A percentile compares a stretch with the other conserved stretches of the same genome.
Conservation (phyloP, 2,888 invertebrate genomes). For the Limnephilus lunatus region DNA sequence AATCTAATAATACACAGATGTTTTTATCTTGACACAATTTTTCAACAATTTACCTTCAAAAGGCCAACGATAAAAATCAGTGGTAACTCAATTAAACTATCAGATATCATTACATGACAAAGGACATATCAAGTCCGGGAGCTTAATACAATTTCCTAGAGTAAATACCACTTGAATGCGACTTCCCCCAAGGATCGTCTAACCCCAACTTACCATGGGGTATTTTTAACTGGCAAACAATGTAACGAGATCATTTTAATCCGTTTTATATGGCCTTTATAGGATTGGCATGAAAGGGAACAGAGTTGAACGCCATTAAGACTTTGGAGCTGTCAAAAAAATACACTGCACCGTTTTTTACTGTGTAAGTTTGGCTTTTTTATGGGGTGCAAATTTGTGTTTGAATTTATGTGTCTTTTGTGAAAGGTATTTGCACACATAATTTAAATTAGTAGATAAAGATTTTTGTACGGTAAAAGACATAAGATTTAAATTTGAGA, state of each 20-base stretch:
- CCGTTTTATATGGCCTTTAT: conserved; percentile 61
- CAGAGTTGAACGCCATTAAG: conserved; percentile 42
- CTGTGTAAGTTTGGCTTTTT: neutral
- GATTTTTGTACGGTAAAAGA: too few relatives aligned
- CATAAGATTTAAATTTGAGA: too few relatives aligned
- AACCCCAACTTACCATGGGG: conserved; percentile 47
- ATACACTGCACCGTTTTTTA: conserved; percentile 17
- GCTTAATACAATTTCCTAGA: conserved; percentile 40
- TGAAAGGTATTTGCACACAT: neutral
- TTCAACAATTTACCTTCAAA: neutral
- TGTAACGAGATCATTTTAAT: conserved; percentile 64
- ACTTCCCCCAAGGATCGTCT: conserved; percentile 15
- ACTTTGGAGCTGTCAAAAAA: conserved; percentile 45
- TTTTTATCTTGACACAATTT: neutral
- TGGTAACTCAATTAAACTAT: conserved; percentile 37
- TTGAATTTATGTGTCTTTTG: neutral
- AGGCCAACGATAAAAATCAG: conserved; percentile 19
- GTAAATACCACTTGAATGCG: conserved; percentile 45
- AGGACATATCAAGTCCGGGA: conserved; percentile 28
- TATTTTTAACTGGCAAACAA: conserved; percentile 61
- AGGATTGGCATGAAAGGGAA: conserved; percentile 59
- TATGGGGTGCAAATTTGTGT: conserved; percentile 20
- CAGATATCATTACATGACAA: conserved; percentile 46
- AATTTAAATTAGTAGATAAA: too few relatives aligned
- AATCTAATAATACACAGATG: neutral